phyloP scores from a whole-genome alignment of 1,140 invertebrate genomes.

The Macrotrachela quadricornifera region DNA sequence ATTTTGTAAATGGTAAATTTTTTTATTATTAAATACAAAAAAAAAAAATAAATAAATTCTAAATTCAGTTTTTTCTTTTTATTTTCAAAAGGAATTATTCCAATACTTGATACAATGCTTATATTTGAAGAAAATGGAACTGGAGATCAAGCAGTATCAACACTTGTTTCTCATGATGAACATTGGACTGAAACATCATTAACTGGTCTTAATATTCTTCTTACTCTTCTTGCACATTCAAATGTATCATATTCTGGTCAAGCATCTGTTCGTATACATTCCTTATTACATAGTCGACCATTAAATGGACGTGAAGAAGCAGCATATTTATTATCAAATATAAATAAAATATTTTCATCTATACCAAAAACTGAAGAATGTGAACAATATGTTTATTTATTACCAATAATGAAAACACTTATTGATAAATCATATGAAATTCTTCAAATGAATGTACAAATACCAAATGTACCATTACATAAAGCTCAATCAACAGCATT shows the following conservation, averaged over 20 bases:
- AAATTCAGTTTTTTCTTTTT: too few relatives aligned
- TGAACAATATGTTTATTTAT: slow-evolving; percentile 41
- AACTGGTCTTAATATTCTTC: slow-evolving; percentile 32
- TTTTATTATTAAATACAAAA: too few relatives aligned
- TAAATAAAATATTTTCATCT: slow-evolving; percentile 18
- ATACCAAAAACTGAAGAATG: slow-evolving; percentile 23
- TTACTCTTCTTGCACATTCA: slow-evolving; percentile 36
- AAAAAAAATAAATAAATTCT: too few relatives aligned
- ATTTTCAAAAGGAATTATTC: neutral
- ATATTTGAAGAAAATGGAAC: slow-evolving; percentile 35
- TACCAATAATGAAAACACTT: slow-evolving; percentile 42
- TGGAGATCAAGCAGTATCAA: slow-evolving; percentile 10
- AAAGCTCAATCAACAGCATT: slow-evolving; percentile 38
- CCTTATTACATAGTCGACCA: slow-evolving; percentile 36
- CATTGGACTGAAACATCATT: slow-evolving; percentile 41
- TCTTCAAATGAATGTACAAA: slow-evolving; percentile 32
- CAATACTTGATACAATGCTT: slow-evolving; percentile 16
- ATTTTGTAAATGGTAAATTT: slow-evolving; percentile 12
- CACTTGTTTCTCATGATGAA: slow-evolving; percentile 9
- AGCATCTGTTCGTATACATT: slow-evolving; percentile 40
- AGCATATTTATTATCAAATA: slow-evolving; percentile 32
- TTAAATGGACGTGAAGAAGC: slow-evolving; percentile 35
- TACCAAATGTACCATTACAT: slow-evolving; percentile 36
- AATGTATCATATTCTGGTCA: slow-evolving; percentile 38
- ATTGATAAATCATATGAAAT: slow-evolving; percentile 36